Evolutionary conservation across 2,888 invertebrate genomes (phyloP).

Genomic region (Perithous albicinctus): DNA sequence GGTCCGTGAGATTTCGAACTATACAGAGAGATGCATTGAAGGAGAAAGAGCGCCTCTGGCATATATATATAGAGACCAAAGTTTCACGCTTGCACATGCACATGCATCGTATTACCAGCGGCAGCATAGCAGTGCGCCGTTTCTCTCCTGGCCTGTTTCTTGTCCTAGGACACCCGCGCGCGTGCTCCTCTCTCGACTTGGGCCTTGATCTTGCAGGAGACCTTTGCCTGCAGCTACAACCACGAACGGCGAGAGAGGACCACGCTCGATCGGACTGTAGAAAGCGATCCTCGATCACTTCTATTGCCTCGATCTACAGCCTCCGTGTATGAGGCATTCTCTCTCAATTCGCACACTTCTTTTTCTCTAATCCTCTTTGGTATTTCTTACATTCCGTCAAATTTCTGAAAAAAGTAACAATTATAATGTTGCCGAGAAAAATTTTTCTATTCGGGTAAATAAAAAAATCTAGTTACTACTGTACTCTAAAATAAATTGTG

Average conservation of each 20-base stretch:
- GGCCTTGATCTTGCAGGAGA: conserved; percentile 55
- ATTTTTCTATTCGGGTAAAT: too few species aligned
- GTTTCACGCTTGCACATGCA: conserved; percentile 54
- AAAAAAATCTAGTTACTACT: too few species aligned
- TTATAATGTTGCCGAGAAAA: too few species aligned
- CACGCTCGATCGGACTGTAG: conserved; percentile 38
- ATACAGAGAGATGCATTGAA: conserved; percentile 25
- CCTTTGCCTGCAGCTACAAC: conserved; percentile 61
- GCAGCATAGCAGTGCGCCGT: conserved; percentile 44
- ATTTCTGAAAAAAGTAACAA: too few species aligned
- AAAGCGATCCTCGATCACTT: conserved; percentile 59
- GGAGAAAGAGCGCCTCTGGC: conserved; percentile 24
- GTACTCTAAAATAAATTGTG: too few species aligned
- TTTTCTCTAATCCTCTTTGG: too few species aligned
- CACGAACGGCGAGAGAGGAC: conserved; percentile 55
- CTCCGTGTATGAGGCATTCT: neutral
- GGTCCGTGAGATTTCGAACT: conserved; percentile 53
- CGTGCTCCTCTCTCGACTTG: conserved; percentile 13
- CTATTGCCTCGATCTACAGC: conserved; percentile 17
- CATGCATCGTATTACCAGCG: conserved; percentile 37
- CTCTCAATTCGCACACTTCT: neutral
- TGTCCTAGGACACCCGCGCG: conserved; percentile 51
- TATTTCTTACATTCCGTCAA: too few species aligned
- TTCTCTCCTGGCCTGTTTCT: conserved; percentile 71
- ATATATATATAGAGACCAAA: conserved; percentile 35